Evolutionary conservation across 1,140 invertebrate species (phyloP).

Genomic region (Zaprionus ghesquierei): DNA sequence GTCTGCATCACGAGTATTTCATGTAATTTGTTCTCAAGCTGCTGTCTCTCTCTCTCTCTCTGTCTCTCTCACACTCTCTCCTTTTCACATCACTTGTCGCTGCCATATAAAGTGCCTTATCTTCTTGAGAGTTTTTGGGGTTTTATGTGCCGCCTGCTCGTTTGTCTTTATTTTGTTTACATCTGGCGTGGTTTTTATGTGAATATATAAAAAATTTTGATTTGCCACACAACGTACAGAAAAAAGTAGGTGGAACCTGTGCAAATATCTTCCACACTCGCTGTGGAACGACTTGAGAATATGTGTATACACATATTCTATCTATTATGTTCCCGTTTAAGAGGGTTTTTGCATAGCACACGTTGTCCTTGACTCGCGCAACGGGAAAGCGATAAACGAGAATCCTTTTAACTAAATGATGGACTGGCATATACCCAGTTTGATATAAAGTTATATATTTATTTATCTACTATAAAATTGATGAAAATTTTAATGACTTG

Average conservation of each 20-base stretch:
- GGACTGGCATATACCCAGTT: background rate
- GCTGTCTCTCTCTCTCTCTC: background rate
- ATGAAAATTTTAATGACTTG: too few species aligned
- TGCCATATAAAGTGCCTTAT: slow-evolving; percentile 53
- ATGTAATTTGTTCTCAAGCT: background rate
- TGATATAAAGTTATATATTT: background rate
- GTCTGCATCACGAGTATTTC: slow-evolving; percentile 11
- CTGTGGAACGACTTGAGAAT: slow-evolving; percentile 2
- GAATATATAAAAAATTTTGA: slow-evolving; percentile 29
- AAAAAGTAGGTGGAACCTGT: slow-evolving; percentile 8
- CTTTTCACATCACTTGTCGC: slow-evolving; percentile 66
- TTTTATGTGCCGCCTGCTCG: slow-evolving; percentile 19
- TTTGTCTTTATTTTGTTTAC: slow-evolving; percentile 19
- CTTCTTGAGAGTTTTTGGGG: slow-evolving; percentile 26
- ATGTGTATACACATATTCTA: slow-evolving; percentile 2
- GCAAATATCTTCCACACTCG: background rate
- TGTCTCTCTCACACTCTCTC: background rate
- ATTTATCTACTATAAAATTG: too few species aligned
- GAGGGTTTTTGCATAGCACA: background rate
- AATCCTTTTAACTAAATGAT: background rate
- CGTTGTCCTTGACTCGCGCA: slow-evolving; percentile 29
- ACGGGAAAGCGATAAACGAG: background rate
- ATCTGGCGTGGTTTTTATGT: slow-evolving; percentile 31
- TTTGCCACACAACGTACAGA: background rate
- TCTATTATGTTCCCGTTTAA: slow-evolving; percentile 6